phyloP scores from a whole-genome alignment of 2,797 vertebrate genomes.

The Lithobates sylvaticus region DNA sequence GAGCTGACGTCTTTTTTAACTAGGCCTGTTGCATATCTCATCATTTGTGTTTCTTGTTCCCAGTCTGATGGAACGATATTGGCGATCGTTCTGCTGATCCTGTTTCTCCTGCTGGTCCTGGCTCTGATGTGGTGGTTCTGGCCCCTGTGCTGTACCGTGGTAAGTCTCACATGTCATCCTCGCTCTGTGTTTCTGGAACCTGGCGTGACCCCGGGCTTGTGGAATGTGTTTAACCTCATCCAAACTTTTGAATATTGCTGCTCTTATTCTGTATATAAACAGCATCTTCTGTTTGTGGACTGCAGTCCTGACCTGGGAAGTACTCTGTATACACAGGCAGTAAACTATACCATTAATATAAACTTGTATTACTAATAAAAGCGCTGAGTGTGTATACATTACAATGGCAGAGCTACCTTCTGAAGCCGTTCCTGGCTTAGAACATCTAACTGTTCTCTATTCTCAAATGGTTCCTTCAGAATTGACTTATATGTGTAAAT shows the following conservation, averaged over 20 bases:
- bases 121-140: slow-evolving; percentile 98
- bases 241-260: background rate
- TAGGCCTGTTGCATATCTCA: background rate
- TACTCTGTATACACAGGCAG: background rate
- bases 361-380: background rate
- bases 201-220: slow-evolving; percentile 3
- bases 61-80: slow-evolving; percentile 96
- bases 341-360: background rate
- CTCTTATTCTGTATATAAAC: slow-evolving; percentile 8
- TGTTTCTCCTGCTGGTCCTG: slow-evolving; percentile 92
- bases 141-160: slow-evolving; percentile 99
- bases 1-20: background rate
- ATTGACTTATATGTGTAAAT: no score
- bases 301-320: background rate
- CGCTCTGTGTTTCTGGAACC: slow-evolving; percentile 1
- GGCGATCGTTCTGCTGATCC: slow-evolving; percentile 91
- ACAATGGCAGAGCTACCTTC: background rate
- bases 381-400: background rate
- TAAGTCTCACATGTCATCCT: slow-evolving; percentile 75
- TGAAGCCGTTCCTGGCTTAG: background rate
- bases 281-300: slow-evolving; percentile 7
- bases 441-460: background rate
- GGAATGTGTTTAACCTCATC: slow-evolving; percentile 24
- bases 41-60: slow-evolving; percentile 34
- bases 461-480: background rate